Percentiles rank a stretch among this genome's conserved stretches.
Conservation (phyloP, 2,113 vertebrate species). For the Pterocles gutturalis region DNA sequence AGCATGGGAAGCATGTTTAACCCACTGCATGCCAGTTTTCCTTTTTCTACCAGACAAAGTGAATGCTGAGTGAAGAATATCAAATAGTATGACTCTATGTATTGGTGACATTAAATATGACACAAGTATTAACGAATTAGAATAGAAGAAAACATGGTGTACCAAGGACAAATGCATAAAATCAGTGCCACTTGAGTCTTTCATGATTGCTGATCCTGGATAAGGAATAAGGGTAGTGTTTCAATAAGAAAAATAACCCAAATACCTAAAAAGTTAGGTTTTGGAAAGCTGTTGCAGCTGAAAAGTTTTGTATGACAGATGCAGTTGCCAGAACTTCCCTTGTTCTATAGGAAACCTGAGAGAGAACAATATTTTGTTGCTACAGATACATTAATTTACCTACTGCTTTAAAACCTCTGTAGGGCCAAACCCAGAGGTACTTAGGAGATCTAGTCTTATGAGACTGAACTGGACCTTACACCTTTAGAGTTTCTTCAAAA, state of each 20-base stretch:
- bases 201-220: neutral
- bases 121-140: neutral
- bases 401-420: neutral
- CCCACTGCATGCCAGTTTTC: neutral
- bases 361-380: neutral
- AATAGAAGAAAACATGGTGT: rapidly evolving
- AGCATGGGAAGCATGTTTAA: slow-evolving; percentile 31
- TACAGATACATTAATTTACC: neutral
- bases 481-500: neutral
- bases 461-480: neutral
- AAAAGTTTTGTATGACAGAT: neutral
- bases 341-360: neutral
- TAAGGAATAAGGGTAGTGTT: neutral
- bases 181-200: neutral
- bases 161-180: neutral
- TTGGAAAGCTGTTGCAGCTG: neutral
- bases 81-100: neutral
- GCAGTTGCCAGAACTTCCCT: neutral
- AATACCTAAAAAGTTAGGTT: neutral
- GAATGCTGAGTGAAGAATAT: neutral
- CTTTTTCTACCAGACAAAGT: neutral
- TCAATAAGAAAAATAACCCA: neutral
- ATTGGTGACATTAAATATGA: neutral
- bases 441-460: neutral
- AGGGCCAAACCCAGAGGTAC: neutral